A percentile compares a stretch with the other conserved stretches of the same genome.
These are phyloP conservation scores for Caenorhabditis inopinata DNA, from an alignment of 1,140 invertebrate genomes.

Conservation along the genomic window DNA sequence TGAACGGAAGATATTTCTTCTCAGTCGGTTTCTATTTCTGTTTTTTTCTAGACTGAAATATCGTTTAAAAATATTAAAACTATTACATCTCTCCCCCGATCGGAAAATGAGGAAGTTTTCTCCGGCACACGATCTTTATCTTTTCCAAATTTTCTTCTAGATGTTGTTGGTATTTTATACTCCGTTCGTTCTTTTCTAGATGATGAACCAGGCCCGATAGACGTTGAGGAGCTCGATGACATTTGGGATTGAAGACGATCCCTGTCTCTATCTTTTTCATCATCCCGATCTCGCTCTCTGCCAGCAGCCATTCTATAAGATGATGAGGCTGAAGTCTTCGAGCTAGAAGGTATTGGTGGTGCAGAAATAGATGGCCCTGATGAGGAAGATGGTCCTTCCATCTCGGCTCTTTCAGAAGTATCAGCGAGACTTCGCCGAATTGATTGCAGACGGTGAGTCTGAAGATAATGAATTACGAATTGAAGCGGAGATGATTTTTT, in stretches of 20 bases:
- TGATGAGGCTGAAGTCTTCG: neutral
- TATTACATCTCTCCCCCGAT: neutral
- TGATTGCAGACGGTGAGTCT: constrained; percentile 34
- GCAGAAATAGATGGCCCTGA: neutral
- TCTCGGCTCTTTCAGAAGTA: neutral
- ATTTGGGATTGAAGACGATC: neutral
- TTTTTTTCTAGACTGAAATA: no score
- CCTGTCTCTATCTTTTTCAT: neutral
- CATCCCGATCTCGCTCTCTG: constrained; percentile 18
- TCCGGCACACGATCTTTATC: neutral
- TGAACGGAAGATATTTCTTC: no score
- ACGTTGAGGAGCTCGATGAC: neutral
- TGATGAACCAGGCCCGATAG: neutral
- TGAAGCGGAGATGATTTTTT: no score
- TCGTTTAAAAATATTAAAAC: no score
- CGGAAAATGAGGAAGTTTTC: neutral
- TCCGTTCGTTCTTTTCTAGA: constrained; percentile 4
- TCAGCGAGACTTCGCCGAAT: constrained; percentile 35
- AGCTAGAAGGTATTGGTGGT: neutral
- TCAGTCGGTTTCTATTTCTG: no score
- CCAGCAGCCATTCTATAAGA: neutral
- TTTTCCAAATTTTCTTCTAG: neutral
- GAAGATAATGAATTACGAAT: neutral
- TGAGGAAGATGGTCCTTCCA: neutral
- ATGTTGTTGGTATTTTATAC: constrained; percentile 5